Evolutionary conservation across 2,113 vertebrate species (phyloP).

Genomic region (Takifugu flavidus): DNA sequence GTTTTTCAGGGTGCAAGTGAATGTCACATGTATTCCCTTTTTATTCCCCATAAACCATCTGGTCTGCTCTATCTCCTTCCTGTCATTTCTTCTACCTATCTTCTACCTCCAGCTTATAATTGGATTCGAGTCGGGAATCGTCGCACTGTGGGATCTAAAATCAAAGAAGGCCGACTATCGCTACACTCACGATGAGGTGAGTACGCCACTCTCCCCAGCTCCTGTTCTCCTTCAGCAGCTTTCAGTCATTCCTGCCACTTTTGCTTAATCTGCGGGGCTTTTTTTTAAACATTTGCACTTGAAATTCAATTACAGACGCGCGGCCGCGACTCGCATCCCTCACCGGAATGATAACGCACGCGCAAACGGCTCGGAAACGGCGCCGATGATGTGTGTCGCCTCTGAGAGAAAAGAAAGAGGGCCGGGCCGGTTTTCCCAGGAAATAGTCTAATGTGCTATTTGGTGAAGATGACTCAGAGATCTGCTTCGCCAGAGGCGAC

Average conservation of each 20-base stretch:
- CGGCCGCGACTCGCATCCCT: slow-evolving; percentile 5
- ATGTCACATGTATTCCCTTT: slow-evolving; percentile 58
- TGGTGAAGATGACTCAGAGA: slow-evolving; percentile 4
- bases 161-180: slow-evolving; percentile 98
- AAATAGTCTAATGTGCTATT: slow-evolving; percentile 14
- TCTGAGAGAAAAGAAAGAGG: slow-evolving; percentile 4
- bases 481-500: background rate
- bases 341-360: too few relatives aligned
- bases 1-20: slow-evolving; percentile 43
- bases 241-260: slow-evolving; percentile 15
- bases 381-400: background rate
- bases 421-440: background rate
- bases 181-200: slow-evolving; percentile 94
- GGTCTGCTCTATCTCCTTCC: slow-evolving; percentile 43
- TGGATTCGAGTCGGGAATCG: slow-evolving; percentile 96
- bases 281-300: slow-evolving; percentile 28
- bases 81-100: slow-evolving; percentile 43
- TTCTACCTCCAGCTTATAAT: slow-evolving; percentile 88
- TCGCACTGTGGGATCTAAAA: slow-evolving; percentile 97
- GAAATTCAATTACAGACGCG: slow-evolving; percentile 55
- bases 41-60: slow-evolving; percentile 26
- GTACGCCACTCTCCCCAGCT: slow-evolving; percentile 62
- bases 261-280: background rate
- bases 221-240: slow-evolving; percentile 25
- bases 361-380: too few relatives aligned